phyloP scores from a whole-genome alignment of 2,888 invertebrate genomes.

The Nomada goodeniana region DNA sequence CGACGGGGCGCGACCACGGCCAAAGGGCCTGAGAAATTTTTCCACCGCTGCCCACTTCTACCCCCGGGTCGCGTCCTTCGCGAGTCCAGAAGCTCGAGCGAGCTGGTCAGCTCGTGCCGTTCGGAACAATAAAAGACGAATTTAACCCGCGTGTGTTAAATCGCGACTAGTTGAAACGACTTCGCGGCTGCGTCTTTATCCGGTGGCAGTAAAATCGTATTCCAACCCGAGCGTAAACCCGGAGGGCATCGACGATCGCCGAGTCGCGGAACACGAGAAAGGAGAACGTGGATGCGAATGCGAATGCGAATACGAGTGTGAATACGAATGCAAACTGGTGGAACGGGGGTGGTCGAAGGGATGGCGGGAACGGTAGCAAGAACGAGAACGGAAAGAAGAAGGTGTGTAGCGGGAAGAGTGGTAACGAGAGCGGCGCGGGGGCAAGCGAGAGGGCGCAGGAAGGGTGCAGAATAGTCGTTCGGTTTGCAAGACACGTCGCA shows the following conservation, averaged over 20 bases:
- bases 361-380: not conserved
- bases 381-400: not conserved
- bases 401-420: not conserved
- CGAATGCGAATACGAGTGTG: slow-evolving; percentile 15
- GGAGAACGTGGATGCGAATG: slow-evolving; percentile 24
- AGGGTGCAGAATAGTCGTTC: slow-evolving; percentile 71
- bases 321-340: slow-evolving; percentile 26
- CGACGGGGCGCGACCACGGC: slow-evolving; percentile 36
- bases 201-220: slow-evolving; percentile 71
- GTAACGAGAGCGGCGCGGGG: not conserved
- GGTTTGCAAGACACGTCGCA: slow-evolving; percentile 83
- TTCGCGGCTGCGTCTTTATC: slow-evolving; percentile 63
- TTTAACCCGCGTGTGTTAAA: not conserved
- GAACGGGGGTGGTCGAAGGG: not conserved
- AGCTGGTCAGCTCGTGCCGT: not conserved
- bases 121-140: slow-evolving; percentile 44
- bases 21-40: slow-evolving; percentile 48
- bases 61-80: slow-evolving; percentile 27
- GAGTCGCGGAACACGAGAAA: slow-evolving; percentile 23
- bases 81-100: not conserved
- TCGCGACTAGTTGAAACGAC: slow-evolving; percentile 56
- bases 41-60: slow-evolving; percentile 11
- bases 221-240: slow-evolving; percentile 69
- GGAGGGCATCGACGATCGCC: slow-evolving; percentile 38
- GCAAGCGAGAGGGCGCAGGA: not conserved